Percentiles rank a stretch among this genome's conserved stretches.
phyloP scores from a whole-genome alignment of 2,888 invertebrate genomes.

The Ochropleura plecta region DNA sequence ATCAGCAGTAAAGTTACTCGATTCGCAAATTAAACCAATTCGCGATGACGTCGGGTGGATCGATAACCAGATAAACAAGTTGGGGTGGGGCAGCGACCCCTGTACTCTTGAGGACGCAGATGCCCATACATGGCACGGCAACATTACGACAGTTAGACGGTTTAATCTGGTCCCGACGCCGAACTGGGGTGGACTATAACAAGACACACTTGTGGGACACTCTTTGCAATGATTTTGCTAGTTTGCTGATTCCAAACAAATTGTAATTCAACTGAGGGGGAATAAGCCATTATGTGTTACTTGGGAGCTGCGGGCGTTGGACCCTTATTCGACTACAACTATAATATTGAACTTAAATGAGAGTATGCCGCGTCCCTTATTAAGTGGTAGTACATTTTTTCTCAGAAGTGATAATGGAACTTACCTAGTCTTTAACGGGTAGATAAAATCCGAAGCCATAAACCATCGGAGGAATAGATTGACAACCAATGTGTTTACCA shows the following conservation, averaged over 20 bases:
- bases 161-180: conserved; percentile 74
- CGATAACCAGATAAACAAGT: conserved; percentile 86
- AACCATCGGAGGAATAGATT: conserved; percentile 13
- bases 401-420: conserved; percentile 23
- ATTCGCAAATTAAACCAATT: conserved; percentile 74
- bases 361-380: conserved; percentile 9
- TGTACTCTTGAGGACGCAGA: conserved; percentile 82
- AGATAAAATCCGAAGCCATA: conserved; percentile 8
- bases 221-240: conserved; percentile 54
- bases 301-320: conserved; percentile 30
- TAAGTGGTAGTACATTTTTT: conserved; percentile 11
- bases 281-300: conserved; percentile 48
- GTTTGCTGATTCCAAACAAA: conserved; percentile 57
- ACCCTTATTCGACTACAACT: conserved; percentile 38
- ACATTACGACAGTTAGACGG: conserved; percentile 75
- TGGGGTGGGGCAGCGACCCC: conserved; percentile 79
- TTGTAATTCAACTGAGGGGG: conserved; percentile 44
- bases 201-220: conserved; percentile 59
- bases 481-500: neutral
- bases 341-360: conserved; percentile 29
- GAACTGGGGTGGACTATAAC: conserved; percentile 62
- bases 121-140: conserved; percentile 80
- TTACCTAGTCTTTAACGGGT: conserved; percentile 13
- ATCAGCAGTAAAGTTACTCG: conserved; percentile 65
- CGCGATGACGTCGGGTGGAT: conserved; percentile 75